These are phyloP conservation scores for Bombus breviceps DNA, from an alignment of 1,140 invertebrate genomes.

Conservation along the genomic window DNA sequence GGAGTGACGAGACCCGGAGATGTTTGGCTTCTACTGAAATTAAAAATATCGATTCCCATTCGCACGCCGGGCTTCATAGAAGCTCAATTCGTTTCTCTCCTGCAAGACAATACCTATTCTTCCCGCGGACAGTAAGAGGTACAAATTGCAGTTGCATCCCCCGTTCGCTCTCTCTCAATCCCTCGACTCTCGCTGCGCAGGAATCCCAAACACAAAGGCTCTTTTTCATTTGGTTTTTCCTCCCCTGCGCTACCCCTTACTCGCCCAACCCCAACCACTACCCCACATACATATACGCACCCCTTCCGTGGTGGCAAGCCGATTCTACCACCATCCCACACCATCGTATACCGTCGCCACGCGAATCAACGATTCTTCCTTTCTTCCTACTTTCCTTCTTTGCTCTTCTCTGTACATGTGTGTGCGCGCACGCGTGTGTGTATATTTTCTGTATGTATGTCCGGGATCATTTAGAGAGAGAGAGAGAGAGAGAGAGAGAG, in stretches of 20 bases:
- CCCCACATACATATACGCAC: neutral
- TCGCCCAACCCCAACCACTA: no score
- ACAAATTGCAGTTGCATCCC: conserved; percentile 82
- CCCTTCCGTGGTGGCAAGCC: no score
- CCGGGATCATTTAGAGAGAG: conserved; percentile 23
- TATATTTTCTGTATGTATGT: neutral
- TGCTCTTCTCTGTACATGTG: neutral
- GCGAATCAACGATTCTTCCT: conserved; percentile 40
- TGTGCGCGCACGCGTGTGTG: neutral
- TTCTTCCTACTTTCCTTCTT: neutral
- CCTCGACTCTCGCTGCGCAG: conserved; percentile 62
- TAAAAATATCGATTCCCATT: conserved; percentile 83
- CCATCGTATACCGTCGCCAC: conserved; percentile 25
- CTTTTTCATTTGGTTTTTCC: conserved; percentile 80
- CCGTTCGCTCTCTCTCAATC: conserved; percentile 41
- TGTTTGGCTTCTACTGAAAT: conserved; percentile 83
- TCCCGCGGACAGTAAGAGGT: conserved; percentile 82
- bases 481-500: neutral
- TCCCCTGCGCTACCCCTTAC: conserved; percentile 27
- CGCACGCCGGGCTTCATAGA: conserved; percentile 79
- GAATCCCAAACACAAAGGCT: conserved; percentile 81
- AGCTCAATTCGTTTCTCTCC: conserved; percentile 82
- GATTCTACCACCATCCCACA: neutral
- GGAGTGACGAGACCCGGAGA: conserved; percentile 62
- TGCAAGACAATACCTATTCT: conserved; percentile 82